Base-by-base conservation (phyloP, 2,113 vertebrate species). In the Eira barbara region DNA sequence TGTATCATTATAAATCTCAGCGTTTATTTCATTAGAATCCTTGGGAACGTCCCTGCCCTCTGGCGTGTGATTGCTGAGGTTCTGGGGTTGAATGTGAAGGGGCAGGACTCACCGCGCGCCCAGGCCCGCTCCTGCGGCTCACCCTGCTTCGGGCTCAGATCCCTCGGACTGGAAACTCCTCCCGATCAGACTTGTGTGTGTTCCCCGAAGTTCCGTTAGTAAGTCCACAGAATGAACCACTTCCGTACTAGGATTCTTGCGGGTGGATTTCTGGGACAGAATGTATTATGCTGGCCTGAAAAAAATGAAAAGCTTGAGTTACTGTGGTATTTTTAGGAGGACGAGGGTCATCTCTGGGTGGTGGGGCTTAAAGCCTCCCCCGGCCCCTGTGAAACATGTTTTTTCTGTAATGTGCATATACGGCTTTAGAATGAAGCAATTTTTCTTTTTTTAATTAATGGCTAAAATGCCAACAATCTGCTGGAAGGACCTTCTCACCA, bases 111-210 rank as follows among this genome's bases (percentile, higher is more conserved):
- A 18, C 52, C 21, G 0, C 14, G 13, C 29, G 29, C 47, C 34
- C 7, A 4, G 4, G 39, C 47, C 17, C 0, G 3, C 11, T 21
- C 29, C n/a, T 15, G 8, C 31, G n/a, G 31, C 13, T 73, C 2
- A 0, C 27, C 5, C 3, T 34, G 9, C 42, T 9, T 0, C 2
- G 2, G 36, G 45, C 9, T 89, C 29, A 29, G 39, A 12, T n/a
- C 45, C 49, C 17, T 27, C 27, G 29, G 61, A 13, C 21, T n/a
- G 17, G 49, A 23, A 82, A 55, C 21, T 65, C 39, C 6, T 63
- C 45, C 25, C n/a, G 7, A 25, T 47, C 34, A 57, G 49, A 17
- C 20, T 31, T 63, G 39, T n/a, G 29, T 34, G 45, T 79, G 45
- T 82, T 73, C 10, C 3, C 42, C 0, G 4, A 76, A 12, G 42